Conservation (phyloP, 2,888 invertebrate species). For the Camponotus fellah region DNA sequence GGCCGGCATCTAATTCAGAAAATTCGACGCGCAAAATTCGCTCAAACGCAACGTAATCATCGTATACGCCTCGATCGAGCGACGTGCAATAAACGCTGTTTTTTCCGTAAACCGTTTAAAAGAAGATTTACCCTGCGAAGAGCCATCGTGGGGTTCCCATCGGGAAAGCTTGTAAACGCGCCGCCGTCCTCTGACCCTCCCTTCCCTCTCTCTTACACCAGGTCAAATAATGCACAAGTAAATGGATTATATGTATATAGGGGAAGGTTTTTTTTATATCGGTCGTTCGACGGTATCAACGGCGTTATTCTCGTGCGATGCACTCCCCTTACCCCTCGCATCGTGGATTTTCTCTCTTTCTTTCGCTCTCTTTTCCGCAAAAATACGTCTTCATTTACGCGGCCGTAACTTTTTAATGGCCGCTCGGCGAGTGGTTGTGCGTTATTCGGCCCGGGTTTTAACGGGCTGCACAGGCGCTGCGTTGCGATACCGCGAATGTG, state of each 20-base stretch:
- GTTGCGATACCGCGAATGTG: conserved; percentile 34
- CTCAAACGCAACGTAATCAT: conserved; percentile 30
- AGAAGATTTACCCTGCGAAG: conserved; percentile 45
- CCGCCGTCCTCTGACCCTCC: neutral
- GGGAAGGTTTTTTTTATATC: conserved; percentile 47
- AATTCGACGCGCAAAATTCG: conserved; percentile 17
- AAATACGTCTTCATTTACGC: conserved; percentile 79
- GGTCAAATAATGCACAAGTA: conserved; percentile 42
- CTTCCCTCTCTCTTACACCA: neutral
- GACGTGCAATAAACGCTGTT: conserved; percentile 18
- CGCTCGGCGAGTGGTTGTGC: conserved; percentile 61
- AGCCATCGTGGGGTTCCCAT: neutral
- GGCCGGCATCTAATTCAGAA: conserved; percentile 32
- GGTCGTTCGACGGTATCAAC: conserved; percentile 46
- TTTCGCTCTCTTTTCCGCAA: conserved; percentile 24
- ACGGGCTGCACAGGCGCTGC: conserved; percentile 20
- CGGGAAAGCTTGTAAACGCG: conserved; percentile 11
- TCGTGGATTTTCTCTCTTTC: conserved; percentile 6
- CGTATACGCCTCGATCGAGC: neutral
- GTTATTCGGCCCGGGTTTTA: conserved; percentile 59
- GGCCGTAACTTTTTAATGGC: conserved; percentile 81
- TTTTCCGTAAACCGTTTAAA: conserved; percentile 31
- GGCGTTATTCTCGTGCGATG: conserved; percentile 31
- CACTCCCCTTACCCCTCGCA: conserved; percentile 2
- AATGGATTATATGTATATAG: conserved; percentile 46